Evolutionary conservation across 2,888 invertebrate species (phyloP).

Genomic region (Pimpla rufipes): DNA sequence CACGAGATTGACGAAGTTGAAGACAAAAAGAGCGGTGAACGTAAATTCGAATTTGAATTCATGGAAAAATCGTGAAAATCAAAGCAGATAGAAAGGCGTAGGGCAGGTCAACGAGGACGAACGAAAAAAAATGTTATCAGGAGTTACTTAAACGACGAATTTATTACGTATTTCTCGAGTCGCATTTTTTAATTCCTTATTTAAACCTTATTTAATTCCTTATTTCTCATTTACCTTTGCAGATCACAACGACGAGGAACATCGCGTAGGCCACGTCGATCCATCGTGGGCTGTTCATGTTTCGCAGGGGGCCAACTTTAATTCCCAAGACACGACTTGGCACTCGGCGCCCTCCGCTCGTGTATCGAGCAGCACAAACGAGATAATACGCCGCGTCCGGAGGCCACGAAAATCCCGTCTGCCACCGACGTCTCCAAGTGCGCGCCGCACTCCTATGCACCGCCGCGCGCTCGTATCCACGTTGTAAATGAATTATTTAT

Average conservation of each 20-base stretch:
- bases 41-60: neutral
- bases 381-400: constrained; percentile 20
- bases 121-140: constrained; percentile 25
- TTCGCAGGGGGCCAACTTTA: constrained; percentile 52
- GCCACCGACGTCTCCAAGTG: neutral
- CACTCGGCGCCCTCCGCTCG: neutral
- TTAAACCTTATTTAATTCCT: neutral
- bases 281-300: constrained; percentile 63
- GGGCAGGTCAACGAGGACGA: neutral
- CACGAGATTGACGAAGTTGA: no score
- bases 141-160: neutral
- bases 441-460: neutral
- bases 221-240: constrained; percentile 52
- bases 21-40: no score
- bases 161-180: neutral
- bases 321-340: constrained; percentile 39
- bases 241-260: constrained; percentile 59
- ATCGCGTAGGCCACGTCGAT: constrained; percentile 61
- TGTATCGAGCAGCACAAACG: neutral
- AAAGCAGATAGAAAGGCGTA: neutral
- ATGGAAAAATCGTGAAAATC: neutral
- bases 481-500: constrained; percentile 63
- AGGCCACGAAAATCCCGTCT: constrained; percentile 16
- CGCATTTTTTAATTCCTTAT: neutral
- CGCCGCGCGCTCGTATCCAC: constrained; percentile 6